A percentile compares a stretch with the other conserved stretches of the same genome.
These are phyloP conservation scores for Enteromius viviparus DNA, from an alignment of 2,797 vertebrate genomes.

Conservation along the genomic window DNA sequence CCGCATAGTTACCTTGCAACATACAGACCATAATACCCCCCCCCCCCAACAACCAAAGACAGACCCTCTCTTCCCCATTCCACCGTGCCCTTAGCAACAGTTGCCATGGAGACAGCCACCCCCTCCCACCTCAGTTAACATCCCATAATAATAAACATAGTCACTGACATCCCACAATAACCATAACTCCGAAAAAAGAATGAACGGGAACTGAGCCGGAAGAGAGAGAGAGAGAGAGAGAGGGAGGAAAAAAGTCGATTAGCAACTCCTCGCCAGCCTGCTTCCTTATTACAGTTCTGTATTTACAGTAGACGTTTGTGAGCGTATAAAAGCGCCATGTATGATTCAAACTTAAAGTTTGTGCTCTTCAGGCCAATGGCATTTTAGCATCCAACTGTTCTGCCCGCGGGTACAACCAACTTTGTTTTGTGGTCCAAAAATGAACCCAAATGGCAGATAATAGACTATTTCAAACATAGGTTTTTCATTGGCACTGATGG, in stretches of 20 bases:
- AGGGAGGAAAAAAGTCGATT: constrained; percentile 69
- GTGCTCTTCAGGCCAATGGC: neutral
- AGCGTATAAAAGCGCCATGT: neutral
- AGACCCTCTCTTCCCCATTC: constrained; percentile 80
- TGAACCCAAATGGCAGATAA: neutral
- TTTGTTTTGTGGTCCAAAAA: neutral
- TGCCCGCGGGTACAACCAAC: neutral
- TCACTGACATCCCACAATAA: constrained; percentile 88
- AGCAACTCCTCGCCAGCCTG: constrained; percentile 78
- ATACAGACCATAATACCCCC: constrained; percentile 89
- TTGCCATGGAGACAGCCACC: constrained; percentile 76
- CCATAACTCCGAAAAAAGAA: constrained; percentile 83
- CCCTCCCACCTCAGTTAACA: constrained; percentile 72
- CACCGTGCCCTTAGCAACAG: constrained; percentile 80
- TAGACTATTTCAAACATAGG: neutral
- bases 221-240: constrained; percentile 55
- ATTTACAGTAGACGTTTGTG: constrained; percentile 55
- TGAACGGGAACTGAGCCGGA: constrained; percentile 41
- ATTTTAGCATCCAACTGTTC: neutral
- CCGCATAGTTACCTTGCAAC: constrained; percentile 90
- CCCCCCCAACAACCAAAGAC: constrained; percentile 65
- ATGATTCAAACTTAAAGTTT: constrained; percentile 25
- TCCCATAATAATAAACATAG: constrained; percentile 85
- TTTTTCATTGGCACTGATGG: neutral
- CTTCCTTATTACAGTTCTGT: constrained; percentile 73